Base-by-base conservation (phyloP, 2,797 vertebrate genomes). In the Acanthis flammea region DNA sequence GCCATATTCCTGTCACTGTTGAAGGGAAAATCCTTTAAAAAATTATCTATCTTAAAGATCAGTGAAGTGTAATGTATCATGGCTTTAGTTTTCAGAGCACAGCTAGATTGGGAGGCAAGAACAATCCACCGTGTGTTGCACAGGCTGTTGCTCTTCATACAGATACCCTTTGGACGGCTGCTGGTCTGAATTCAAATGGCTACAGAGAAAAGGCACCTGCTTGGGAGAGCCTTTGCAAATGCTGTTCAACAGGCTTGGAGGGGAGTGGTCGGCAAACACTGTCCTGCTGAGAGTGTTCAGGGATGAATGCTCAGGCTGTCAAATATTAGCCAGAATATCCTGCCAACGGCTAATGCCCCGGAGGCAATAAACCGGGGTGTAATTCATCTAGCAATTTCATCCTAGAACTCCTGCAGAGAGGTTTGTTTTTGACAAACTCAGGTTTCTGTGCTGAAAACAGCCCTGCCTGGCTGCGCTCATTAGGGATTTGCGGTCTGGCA, bases 51-150 rank as follows among this genome's bases (percentile, higher is more conserved):
- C 27, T 45, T 30, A 89, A 71, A 89, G 54, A 50, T 33, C n/a
- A 42, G n/a, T 42, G 19, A 28, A 31, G 14, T 63, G 7, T 48
- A 60, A n/a, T 42, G 16, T 9, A n/a, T 18, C 25, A 9, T 22
- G 27, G 19, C 54, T 86, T 75, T 42, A 71, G 41, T 48, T 81
- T 65, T 17, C 54, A 68, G 58, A 65, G 18, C 66, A n/a, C 4
- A 35, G 65, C 24, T 76, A 33, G 44, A 10, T 0, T 3, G 61
- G 42, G 76, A 79, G n/a, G 44, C 3, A 14, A 63, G 77, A 71
- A 44, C 10, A 55, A 37, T 22, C 33, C 11, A 8, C 5, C 0
- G 1, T 1, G 6, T 6, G 17, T 16, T 17, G 8, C 14, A 14
- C 31, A 3, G 0, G 0, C 35, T 58, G 44, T 25, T 24, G 39